Evolutionary conservation across 2,888 invertebrate genomes (phyloP), one percentile per base, ranked within the genome.

Genomic region (Agrochola lychnidis): DNA sequence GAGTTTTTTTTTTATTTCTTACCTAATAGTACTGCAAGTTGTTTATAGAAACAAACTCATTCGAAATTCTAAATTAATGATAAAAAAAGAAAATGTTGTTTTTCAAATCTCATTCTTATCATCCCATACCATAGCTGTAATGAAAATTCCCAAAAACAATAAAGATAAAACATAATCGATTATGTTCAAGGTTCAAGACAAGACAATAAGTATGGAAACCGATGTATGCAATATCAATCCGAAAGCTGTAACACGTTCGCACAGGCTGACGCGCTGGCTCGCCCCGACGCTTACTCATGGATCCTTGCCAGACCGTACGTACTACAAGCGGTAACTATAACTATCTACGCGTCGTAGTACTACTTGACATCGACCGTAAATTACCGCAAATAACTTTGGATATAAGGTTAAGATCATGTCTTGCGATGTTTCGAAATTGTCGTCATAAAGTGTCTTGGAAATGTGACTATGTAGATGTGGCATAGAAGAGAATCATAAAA

Each of bases 221-320:
- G 76, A 76, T 85, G 84, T 86, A 84, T 78, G 86, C 81, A 88
- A 90, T 89, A 92, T 90, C 90, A 87, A 90, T 89, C 83, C 88
- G 69, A 42, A 64, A 78, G 76, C 82, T 62, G 88, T 81, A 89
- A 89, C 88, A 89, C 85, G 89, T 91, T 89, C 81, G 78, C 88
- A 84, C 94, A 93, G 91, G 91, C 94, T 94, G 95, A 88, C 93
- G 92, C 92, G 87, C 82, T 89, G 88, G 91, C 89, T 85, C 89
- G 89, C 85, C 87, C 87, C 89, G 89, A 90, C 89, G 91, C 90
- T 91, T 90, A 89, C 90, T 91, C 91, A 90, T 94, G 95, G 95
- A 95, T 89, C 90, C 90, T 89, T 94, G 95, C 95, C 95, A 95
- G 94, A 90, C 90, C 82, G 85, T 86, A 73, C 66, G 87, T 85